A percentile compares a stretch with the other conserved stretches of the same genome.
These are phyloP conservation scores for Penaeus chinensis DNA, from an alignment of 1,140 invertebrate genomes.

Conservation along the genomic window DNA sequence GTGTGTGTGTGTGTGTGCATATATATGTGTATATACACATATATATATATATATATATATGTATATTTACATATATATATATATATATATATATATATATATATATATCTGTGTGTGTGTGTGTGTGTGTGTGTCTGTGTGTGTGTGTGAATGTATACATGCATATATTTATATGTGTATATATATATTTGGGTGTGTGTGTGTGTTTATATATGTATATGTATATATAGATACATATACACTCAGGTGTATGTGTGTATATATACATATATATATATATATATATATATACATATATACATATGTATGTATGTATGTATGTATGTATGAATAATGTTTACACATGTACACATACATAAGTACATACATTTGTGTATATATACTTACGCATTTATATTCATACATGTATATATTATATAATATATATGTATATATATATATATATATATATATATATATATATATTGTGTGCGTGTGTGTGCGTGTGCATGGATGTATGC, in stretches of 20 bases:
- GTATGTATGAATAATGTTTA: too few species aligned
- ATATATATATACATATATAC: neutral
- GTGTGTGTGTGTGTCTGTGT: too few species aligned
- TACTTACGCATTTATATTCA: too few species aligned
- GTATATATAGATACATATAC: constrained; percentile 3
- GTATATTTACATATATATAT: neutral
- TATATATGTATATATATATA: too few species aligned
- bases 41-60: constrained; percentile 36
- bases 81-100: too few species aligned
- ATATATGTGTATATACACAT: neutral
- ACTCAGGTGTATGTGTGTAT: neutral
- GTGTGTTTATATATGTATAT: neutral
- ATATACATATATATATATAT: neutral
- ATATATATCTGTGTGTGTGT: too few species aligned
- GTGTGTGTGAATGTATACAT: neutral
- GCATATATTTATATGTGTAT: neutral
- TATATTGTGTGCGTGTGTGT: too few species aligned
- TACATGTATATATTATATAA: too few species aligned
- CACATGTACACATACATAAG: too few species aligned
- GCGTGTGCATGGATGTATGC: too few species aligned
- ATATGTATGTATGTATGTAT: neutral
- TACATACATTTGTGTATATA: too few species aligned
- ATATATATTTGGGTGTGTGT: neutral
- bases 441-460: too few species aligned
- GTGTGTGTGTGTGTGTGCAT: neutral